Percentiles rank a stretch among this genome's conserved stretches.
Evolutionary conservation across 2,888 invertebrate species (phyloP).

Genomic region (Gymnoscelis rufifasciata): DNA sequence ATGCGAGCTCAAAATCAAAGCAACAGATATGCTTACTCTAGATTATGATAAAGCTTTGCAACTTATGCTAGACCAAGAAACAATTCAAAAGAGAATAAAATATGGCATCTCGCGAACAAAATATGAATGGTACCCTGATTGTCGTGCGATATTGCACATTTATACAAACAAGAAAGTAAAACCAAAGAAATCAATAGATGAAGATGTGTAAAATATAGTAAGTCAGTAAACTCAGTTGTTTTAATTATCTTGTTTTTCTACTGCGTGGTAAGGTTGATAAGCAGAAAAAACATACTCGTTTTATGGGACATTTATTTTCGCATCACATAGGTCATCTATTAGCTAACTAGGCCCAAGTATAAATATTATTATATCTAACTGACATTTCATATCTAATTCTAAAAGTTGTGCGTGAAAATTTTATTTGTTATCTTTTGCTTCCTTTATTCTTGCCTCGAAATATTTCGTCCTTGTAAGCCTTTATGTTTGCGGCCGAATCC

Average conservation of each 20-base stretch:
- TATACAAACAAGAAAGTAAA: constrained; percentile 42
- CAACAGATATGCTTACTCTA: constrained; percentile 49
- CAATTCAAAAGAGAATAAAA: constrained; percentile 48
- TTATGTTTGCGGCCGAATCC: constrained; percentile 65
- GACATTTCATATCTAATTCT: constrained; percentile 1
- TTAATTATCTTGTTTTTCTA: too few relatives aligned
- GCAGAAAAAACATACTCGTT: too few relatives aligned
- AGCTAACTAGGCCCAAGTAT: neutral
- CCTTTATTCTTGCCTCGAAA: constrained; percentile 52
- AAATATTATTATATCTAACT: neutral
- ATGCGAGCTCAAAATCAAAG: constrained; percentile 61
- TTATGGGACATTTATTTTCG: neutral
- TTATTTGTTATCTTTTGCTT: constrained; percentile 41
- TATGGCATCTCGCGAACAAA: constrained; percentile 53
- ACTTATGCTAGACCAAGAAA: constrained; percentile 54
- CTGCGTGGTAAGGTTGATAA: too few relatives aligned
- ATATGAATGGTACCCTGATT: constrained; percentile 62
- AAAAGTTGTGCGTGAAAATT: neutral
- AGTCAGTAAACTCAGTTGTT: constrained; percentile 11
- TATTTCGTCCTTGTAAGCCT: constrained; percentile 64
- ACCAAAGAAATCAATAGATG: constrained; percentile 17
- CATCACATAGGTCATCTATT: neutral
- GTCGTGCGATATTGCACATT: constrained; percentile 65
- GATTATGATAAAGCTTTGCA: constrained; percentile 54
- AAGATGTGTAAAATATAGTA: constrained; percentile 15